Evolutionary conservation across 2,113 vertebrate genomes (phyloP), one percentile per base, ranked within the genome.

Genomic region (Notechis scutatus): DNA sequence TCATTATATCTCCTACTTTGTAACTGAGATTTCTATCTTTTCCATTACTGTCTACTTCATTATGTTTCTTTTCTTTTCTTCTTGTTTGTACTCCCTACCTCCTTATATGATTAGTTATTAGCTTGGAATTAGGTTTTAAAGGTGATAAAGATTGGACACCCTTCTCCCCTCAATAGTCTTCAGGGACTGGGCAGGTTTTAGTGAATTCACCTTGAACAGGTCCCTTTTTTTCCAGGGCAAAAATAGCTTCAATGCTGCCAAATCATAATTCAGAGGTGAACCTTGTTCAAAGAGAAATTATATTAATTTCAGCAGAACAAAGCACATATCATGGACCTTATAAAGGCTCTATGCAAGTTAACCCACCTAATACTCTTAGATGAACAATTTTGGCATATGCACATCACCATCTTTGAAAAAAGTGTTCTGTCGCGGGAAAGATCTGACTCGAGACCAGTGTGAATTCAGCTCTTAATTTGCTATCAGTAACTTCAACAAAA

Each of bases 361-460:
- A 1, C 1, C 11, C 47, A 61, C 14, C 39, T 54, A 50, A 20
- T 57, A 90, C 50, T 92, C 57, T 61, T 85, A 93, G 59, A 20
- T 64, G 56, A 90, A 86, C 34, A 34, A 52, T 93, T 91, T 52
- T 91, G 88, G 54, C 55, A 93, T 93, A 54, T 90, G 1, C 0
- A 94, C n/a, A 26, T 20, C 55, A 23, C 47, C 0, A 90, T 91
- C 88, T 94, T 29, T 93, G 92, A 95, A 96, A 95, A 89, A 42
- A 42, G 42, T 42, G 42, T 42, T 42, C 42, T 42, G 42, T 42
- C 42, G 42, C 3, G 42, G 42, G 42, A 42, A 42, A 42, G 42
- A 42, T 42, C 42, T 42, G 42, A 42, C 42, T 42, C 42, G 42
- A 42, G 42, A 42, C 42, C 42, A 42, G 42, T 42, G 42, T 42